A percentile compares a stretch with the other conserved stretches of the same genome.
Conservation (phyloP, 2,797 vertebrate species). For the Mormyrops attenuatus region DNA sequence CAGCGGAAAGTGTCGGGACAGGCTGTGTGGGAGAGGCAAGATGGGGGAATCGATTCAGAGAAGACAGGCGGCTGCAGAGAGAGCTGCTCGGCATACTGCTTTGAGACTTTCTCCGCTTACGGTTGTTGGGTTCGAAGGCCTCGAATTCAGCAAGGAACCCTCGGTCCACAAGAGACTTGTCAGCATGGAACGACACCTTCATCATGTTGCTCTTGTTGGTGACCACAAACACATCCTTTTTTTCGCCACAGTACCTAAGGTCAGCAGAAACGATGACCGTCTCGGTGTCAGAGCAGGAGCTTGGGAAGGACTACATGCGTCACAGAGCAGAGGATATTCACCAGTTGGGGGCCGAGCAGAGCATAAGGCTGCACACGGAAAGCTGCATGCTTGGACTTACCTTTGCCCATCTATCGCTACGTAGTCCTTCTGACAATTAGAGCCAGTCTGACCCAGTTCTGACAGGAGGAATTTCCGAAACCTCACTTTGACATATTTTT, state of each 20-base stretch:
- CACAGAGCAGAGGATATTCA: background rate
- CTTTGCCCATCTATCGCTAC: slow-evolving; percentile 68
- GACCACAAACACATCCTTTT: slow-evolving; percentile 49
- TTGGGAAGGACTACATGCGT: background rate
- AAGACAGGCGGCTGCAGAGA: background rate
- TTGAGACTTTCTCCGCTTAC: slow-evolving; percentile 61
- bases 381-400: slow-evolving; percentile 52
- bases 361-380: background rate
- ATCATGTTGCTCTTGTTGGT: slow-evolving; percentile 62
- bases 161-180: slow-evolving; percentile 74
- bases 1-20: slow-evolving; percentile 80
- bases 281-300: background rate
- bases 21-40: slow-evolving; percentile 52
- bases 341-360: background rate
- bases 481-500: slow-evolving; percentile 68
- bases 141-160: slow-evolving; percentile 75
- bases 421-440: slow-evolving; percentile 73
- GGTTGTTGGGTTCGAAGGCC: slow-evolving; percentile 68
- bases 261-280: slow-evolving; percentile 14
- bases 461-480: slow-evolving; percentile 76
- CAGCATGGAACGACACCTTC: slow-evolving; percentile 67
- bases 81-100: background rate
- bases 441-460: slow-evolving; percentile 38
- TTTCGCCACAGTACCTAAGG: slow-evolving; percentile 75
- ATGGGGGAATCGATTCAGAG: background rate